Conservation (phyloP, 1,140 invertebrate genomes). For the Chelonus insularis region DNA sequence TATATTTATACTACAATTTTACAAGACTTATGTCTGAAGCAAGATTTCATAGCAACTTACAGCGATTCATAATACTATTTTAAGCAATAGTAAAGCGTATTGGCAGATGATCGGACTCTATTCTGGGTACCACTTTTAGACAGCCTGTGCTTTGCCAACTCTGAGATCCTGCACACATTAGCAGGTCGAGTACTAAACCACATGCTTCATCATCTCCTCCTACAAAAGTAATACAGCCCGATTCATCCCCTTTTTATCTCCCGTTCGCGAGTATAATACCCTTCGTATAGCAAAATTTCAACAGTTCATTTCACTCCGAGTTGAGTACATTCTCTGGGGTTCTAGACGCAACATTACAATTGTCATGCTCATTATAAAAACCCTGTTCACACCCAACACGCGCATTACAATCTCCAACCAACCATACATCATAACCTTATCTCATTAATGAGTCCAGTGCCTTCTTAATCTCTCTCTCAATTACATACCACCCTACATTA, state of each 20-base stretch:
- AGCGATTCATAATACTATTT: too few species aligned
- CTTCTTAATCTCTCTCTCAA: slow-evolving; percentile 8
- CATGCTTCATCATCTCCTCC: slow-evolving; percentile 1
- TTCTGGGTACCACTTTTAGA: too few species aligned
- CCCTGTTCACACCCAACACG: slow-evolving; percentile 12
- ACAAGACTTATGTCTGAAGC: too few species aligned
- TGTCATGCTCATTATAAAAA: not conserved
- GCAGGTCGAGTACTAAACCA: slow-evolving; percentile 20
- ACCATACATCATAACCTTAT: not conserved
- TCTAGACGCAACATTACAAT: not conserved
- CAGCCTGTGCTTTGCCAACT: too few species aligned
- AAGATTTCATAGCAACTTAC: too few species aligned
- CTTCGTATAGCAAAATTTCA: slow-evolving; percentile 16
- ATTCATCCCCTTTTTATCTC: slow-evolving; percentile 12
- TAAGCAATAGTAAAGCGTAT: too few species aligned
- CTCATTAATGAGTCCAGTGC: slow-evolving; percentile 8
- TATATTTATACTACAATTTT: too few species aligned
- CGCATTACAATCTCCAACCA: slow-evolving; percentile 27
- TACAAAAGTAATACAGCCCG: slow-evolving; percentile 20
- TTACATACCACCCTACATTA: slow-evolving; percentile 17
- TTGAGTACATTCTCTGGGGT: slow-evolving; percentile 20
- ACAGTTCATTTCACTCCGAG: slow-evolving; percentile 19
- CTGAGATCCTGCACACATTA: not conserved
- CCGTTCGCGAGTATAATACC: slow-evolving; percentile 19
- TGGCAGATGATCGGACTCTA: too few species aligned